phyloP scores from a whole-genome alignment of 2,888 invertebrate genomes.

The Zaprionus bogoriensis region DNA sequence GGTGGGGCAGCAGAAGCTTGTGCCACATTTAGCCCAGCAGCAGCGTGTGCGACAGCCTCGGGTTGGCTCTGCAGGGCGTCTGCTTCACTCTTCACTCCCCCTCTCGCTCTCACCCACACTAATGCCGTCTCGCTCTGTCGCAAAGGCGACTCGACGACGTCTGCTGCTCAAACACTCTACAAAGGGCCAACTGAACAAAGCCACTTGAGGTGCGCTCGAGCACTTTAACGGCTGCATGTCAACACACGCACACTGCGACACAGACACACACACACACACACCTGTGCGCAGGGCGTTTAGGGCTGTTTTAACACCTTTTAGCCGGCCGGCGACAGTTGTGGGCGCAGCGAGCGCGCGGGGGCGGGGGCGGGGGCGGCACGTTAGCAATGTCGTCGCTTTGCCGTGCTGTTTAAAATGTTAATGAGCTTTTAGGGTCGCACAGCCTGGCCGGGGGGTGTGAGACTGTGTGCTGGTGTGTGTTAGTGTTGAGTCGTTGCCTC shows the following conservation, averaged over 20 bases:
- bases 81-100: no score
- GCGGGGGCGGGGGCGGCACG: constrained; percentile 6
- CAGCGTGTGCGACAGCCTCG: constrained; percentile 11
- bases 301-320: constrained; percentile 76
- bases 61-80: constrained; percentile 34
- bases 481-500: constrained; percentile 23
- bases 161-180: constrained; percentile 70
- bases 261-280: constrained; percentile 8
- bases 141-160: constrained; percentile 40
- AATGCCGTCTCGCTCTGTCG: constrained; percentile 10
- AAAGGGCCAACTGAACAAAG: constrained; percentile 76
- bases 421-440: constrained; percentile 72
- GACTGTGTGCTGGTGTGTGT: constrained; percentile 4
- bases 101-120: constrained; percentile 3
- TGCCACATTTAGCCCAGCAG: constrained; percentile 24
- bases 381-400: constrained; percentile 46
- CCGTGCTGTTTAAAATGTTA: constrained; percentile 76
- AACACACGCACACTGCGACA: constrained; percentile 49
- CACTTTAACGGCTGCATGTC: constrained; percentile 77
- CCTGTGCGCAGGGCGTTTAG: constrained; percentile 53
- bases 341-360: not conserved
- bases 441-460: constrained; percentile 15
- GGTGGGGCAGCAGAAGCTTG: constrained; percentile 14
- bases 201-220: constrained; percentile 78
- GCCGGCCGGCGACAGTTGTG: constrained; percentile 28